A percentile compares a stretch with the other conserved stretches of the same genome.
Evolutionary conservation across 2,113 vertebrate species (phyloP).

Genomic region (Erythrocebus patas): DNA sequence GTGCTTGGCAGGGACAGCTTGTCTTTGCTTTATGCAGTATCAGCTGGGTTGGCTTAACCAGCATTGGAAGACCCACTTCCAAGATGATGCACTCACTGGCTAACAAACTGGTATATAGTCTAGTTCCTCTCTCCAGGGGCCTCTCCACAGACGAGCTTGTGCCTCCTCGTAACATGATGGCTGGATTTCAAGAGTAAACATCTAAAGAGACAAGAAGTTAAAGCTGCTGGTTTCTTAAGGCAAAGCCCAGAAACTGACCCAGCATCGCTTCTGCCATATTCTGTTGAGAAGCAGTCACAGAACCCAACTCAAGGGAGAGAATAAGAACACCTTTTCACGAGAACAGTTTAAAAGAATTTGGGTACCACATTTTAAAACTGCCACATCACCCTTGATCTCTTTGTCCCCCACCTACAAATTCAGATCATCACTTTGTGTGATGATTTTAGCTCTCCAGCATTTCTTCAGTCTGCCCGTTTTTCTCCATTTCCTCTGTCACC

Average conservation of each 20-base stretch:
- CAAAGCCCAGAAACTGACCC: background rate
- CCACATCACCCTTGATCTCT: background rate
- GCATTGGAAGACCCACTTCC: background rate
- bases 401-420: background rate
- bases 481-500: background rate
- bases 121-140: background rate
- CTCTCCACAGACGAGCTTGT: background rate
- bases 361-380: background rate
- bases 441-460: no score
- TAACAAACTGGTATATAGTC: background rate
- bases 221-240: background rate
- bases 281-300: background rate
- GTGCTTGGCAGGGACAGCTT: background rate
- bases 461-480: background rate
- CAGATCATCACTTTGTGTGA: background rate
- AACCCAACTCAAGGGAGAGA: background rate
- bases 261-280: background rate
- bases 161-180: background rate
- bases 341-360: background rate
- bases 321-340: background rate
- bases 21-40: background rate
- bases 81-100: background rate
- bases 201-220: background rate
- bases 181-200: background rate
- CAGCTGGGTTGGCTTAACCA: background rate